Base-by-base conservation (phyloP, 2,113 vertebrate genomes). In the Pipra filicauda region DNA sequence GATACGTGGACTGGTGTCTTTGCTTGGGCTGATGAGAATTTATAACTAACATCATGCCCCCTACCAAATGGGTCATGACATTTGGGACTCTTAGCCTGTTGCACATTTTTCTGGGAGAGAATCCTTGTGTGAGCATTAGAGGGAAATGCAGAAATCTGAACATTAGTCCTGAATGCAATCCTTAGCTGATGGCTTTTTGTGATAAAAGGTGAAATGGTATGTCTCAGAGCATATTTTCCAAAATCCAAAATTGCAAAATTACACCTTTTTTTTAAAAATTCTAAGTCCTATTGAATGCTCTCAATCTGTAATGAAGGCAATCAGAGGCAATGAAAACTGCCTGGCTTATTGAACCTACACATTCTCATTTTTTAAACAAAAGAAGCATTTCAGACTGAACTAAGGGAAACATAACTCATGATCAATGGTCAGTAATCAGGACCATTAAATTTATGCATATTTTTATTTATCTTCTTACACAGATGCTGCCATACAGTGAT, bases 331-430 rank as follows among this genome's bases (percentile, higher is more conserved):
- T 44, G 51, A 77, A 65, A 79, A 49, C n/a, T 59, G 26, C 9
- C n/a, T 64, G 83, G 49, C 12, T 74, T 51, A 44, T 64, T 76
- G 9, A 0, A 58, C 16, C 0, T 0, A 48, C 14, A 21, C 1
- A 0, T 70, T 69, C 88, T 88, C 9, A 13, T 78, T 95, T 80
- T 71, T 77, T 31, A 64, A 52, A 52, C 23, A 62, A n/a, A 88
- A 89, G 35, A 83, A 89, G 70, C 15, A 52, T 46, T 94, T 87
- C 28, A 31, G 9, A 35, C 11, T 1, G 1, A 88, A 66, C 26
- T 44, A 57, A 26, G 15, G 77, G 65, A 76, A 82, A 28, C 8
- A 41, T 5, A 64, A 22, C 11, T 83, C 19, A 18, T 30, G 30
- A 90, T 64, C 65, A 86, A 62, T 2, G 12, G 33, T n/a, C 59